Evolutionary conservation across 2,797 vertebrate genomes (phyloP), one percentile per base, ranked within the genome.

Genomic region (Characodon lateralis): DNA sequence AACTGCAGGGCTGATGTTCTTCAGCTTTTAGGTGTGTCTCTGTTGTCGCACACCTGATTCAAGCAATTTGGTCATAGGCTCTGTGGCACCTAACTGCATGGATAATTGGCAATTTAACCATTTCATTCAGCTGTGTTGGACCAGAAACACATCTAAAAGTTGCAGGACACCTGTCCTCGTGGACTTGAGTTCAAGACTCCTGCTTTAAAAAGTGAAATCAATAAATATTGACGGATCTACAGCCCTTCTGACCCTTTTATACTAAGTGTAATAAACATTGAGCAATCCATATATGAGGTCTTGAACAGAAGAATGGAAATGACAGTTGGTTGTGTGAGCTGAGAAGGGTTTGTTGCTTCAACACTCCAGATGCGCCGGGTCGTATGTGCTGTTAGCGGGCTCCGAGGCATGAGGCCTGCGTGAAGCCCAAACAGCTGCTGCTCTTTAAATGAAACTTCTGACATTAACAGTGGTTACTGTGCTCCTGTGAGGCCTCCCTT

Each of bases 371-470:
- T 95, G 95, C 94, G 85, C 89, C 56, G 86, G 85, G 81, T 79
- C 79, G 80, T 74, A 22, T 88, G 87, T 85, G 88, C 88, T 84
- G 87, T 89, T 86, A 87, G 87, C 51, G 28, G 71, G 77, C 91
- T 89, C 78, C 2, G 80, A 92, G 85, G 87, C 88, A 83, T 56
- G 80, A 85, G 83, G 82, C 85, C 86, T 81, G 84, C 59, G 50
- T 74, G 81, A 65, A 87, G 86, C 90, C 87, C 80, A 90, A 95
- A 92, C 95, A 96, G 95, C 96, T 96, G 95, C 93, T 93, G 90
- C 92, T 93, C 93, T 95, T 95, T 95, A 95, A 95, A 90, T 78
- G 92, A 93, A 92, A 92, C 91, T 93, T 94, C 89, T 95, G 95
- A 95, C 93, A 94, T 95, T 94, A 95, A 90, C 92, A 91, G 92